Conservation (phyloP, 2,797 vertebrate genomes). For the Anolis apletophallus region DNA sequence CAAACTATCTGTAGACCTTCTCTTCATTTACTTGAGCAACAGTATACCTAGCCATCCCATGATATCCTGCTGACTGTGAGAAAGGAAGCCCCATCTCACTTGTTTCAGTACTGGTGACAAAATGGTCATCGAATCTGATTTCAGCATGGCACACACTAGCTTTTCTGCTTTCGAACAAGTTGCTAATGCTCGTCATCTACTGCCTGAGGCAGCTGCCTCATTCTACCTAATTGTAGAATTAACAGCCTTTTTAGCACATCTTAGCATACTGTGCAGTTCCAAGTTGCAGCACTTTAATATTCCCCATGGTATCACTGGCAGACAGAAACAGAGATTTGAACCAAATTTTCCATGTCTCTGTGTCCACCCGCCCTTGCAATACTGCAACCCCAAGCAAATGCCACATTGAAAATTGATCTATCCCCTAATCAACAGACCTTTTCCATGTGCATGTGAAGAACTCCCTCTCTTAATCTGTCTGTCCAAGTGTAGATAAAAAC, state of each 20-base stretch:
- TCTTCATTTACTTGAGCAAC: neutral
- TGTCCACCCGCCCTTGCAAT: neutral
- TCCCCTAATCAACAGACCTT: neutral
- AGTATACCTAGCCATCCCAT: neutral
- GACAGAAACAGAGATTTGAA: neutral
- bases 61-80: neutral
- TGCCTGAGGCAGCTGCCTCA: neutral
- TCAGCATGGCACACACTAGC: too few species aligned
- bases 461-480: neutral
- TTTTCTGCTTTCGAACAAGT: neutral
- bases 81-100: neutral
- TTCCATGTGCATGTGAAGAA: neutral
- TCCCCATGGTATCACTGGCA: neutral
- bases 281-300: neutral
- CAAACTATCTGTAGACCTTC: neutral
- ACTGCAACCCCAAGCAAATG: neutral
- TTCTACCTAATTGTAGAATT: neutral
- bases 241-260: neutral
- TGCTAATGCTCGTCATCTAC: neutral
- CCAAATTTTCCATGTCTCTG: neutral
- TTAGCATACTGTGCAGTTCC: neutral
- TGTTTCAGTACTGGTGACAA: neutral
- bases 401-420: neutral
- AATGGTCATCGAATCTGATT: too few species aligned
- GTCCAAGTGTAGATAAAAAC: neutral